Conservation (phyloP, 2,797 vertebrate species). For the Pangasius larnaudii region DNA sequence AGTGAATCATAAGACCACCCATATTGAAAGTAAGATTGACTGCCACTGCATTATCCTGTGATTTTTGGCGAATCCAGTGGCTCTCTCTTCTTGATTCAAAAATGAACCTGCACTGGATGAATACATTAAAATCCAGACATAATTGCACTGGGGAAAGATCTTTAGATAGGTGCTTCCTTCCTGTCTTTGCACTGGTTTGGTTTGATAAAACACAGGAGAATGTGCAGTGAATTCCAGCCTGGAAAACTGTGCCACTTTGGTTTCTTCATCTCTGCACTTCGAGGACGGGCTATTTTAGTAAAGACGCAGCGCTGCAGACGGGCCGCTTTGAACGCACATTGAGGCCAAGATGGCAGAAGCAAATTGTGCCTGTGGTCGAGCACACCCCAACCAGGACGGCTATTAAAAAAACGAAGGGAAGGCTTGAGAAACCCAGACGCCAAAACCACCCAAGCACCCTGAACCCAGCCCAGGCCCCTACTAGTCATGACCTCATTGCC, state of each 20-base stretch:
- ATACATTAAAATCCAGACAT: conserved; percentile 14
- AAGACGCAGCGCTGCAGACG: conserved; percentile 49
- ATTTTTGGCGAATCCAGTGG: neutral
- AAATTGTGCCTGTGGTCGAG: conserved; percentile 77
- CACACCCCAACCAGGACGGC: conserved; percentile 76
- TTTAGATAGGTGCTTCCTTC: conserved; percentile 64
- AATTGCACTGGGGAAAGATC: conserved; percentile 47
- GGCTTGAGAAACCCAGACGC: conserved; percentile 72
- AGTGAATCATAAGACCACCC: conserved; percentile 21
- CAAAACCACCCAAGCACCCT: conserved; percentile 70
- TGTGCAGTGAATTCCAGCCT: conserved; percentile 43
- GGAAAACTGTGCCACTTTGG: conserved; percentile 50
- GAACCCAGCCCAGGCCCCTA: conserved; percentile 61
- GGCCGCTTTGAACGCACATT: conserved; percentile 61
- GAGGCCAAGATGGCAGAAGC: conserved; percentile 72
- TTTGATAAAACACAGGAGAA: conserved; percentile 53
- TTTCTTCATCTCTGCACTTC: conserved; percentile 54
- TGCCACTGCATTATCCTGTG: neutral
- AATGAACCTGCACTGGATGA: conserved; percentile 11
- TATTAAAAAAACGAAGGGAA: conserved; percentile 79
- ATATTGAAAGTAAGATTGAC: conserved; percentile 24
- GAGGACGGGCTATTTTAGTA: conserved; percentile 59
- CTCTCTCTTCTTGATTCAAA: neutral
- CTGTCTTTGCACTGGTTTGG: conserved; percentile 47
- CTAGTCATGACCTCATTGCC: conserved; percentile 65